phyloP scores from a whole-genome alignment of 1,140 invertebrate genomes.

The Parasteatoda tepidariorum region DNA sequence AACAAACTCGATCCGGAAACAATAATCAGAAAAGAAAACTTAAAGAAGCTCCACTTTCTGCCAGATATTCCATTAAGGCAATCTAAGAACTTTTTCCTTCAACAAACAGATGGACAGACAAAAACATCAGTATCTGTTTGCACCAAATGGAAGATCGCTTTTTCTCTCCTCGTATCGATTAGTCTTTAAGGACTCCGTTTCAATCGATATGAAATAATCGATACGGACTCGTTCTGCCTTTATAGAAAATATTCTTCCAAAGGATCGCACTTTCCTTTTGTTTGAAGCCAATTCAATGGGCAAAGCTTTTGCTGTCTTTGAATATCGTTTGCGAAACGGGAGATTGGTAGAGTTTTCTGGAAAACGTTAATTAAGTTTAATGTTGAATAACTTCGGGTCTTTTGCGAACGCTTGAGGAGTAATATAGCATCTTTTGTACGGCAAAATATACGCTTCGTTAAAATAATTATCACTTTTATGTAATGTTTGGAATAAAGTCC shows the following conservation, averaged over 20 bases:
- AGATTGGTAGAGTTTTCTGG: slow-evolving; percentile 29
- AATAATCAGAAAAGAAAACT: neutral
- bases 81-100: slow-evolving; percentile 41
- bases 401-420: slow-evolving; percentile 3
- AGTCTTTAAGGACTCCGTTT: slow-evolving; percentile 54
- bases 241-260: slow-evolving; percentile 42
- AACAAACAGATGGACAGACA: slow-evolving; percentile 40
- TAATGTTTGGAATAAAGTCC: slow-evolving; percentile 16
- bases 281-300: neutral
- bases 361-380: slow-evolving; percentile 54
- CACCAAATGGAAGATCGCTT: slow-evolving; percentile 24
- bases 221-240: slow-evolving; percentile 24
- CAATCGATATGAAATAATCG: slow-evolving; percentile 58
- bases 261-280: slow-evolving; percentile 15
- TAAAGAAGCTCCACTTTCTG: slow-evolving; percentile 13
- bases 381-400: neutral
- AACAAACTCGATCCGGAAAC: neutral
- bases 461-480: slow-evolving; percentile 28
- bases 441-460: neutral
- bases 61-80: slow-evolving; percentile 47
- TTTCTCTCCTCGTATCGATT: slow-evolving; percentile 49
- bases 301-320: slow-evolving; percentile 14
- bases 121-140: slow-evolving; percentile 55
- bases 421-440: slow-evolving; percentile 23
- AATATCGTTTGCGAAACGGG: slow-evolving; percentile 43